Base-by-base conservation (phyloP, 2,888 invertebrate species). In the Drosophila mulleri region DNA sequence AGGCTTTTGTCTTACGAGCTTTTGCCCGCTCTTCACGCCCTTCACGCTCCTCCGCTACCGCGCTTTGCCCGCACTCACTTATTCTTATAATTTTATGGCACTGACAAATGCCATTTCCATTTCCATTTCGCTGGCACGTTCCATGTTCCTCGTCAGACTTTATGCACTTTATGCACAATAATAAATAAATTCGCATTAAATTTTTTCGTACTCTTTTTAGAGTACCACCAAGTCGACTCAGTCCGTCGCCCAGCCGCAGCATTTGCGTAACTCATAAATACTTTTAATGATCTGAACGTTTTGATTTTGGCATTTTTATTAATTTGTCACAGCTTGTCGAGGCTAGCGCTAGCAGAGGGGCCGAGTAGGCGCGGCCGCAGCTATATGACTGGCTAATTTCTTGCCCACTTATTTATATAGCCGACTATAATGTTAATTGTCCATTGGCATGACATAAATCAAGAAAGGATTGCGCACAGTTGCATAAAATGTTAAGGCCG, bases 241-340 rank as follows among this genome's bases (percentile, higher is more conserved):
- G 5, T 4, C 16, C 9, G 18, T 11, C 2, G 29, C 29, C 16
- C 62, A 56, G 18, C 16, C 32, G 42, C 42, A 70, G 67, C 78
- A 81, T 79, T 79, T 78, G 82, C 78, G 48, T 78, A 78, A 67
- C 78, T 82, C 78, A 80, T 80, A 80, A 80, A 80, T 80, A 75
- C 61, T 54, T 82, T 80, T 80, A 75, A 80, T 82, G 80, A 82
- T 73, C 68, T 42, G 75, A 75, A 80, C 80, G 80, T 80, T 80
- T 78, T 72, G 82, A 66, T 69, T 81, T 74, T 65, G 62, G 62
- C 44, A 20, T 70, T 79, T 78, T 78, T 79, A 80, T 82, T 80
- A 80, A 80, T 80, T 80, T 80, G 75, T 69, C 75, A 63, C 82
- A 80, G 79, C 67, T 78, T 73, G 53, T 29, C 60, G 26, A 5